Base-by-base conservation (phyloP, 35 echinoderm and acorn worm genomes). In the Heliocidaris erythrogramma region DNA sequence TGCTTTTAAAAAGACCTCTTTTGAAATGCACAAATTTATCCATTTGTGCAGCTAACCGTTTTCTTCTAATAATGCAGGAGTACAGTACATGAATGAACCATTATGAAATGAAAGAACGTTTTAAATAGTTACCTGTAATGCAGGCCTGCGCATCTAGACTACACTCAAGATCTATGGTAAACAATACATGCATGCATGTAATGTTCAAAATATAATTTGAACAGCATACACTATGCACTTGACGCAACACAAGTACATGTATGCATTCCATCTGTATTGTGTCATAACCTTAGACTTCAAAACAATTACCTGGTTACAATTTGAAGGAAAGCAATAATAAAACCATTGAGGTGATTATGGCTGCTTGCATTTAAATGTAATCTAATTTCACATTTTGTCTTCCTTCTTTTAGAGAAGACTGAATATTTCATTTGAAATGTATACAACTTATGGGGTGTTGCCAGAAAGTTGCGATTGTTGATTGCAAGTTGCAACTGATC, bases 321-420 rank as follows among this genome's bases (percentile, higher is more conserved):
- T 78, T 78, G 65, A 78, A 78, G 21, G 65, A 78, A 78, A 78
- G 17, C 65, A 78, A 78, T 78, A 78, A 78, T 78, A 78, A 78
- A 7, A 78, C 27, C 65, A 42, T 42, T 3, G 5, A 78, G 65
- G 65, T 5, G 27, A 78, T 78, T 7, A 78, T n/a, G 18, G 27
- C 18, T 7, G 5, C 27, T 78, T 78, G 65, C 17, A n/a, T 3
- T 78, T 78, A 18, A 78, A 78, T 78, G 60, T 69, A 69, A 18
- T 69, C 60, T 18, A 69, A 69, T 69, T 14, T 18, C 60, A 69
- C 0, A 69, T 21, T 17, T 27, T 3, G 0, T 78, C 21, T 42
- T 42, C 35, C 3, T 42, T 42, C 35, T 42, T 42, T 42, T 42
- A 42, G 21, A 24, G 27, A 78, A 21, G 14, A 78, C 14, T 78